Percentiles rank a stretch among this genome's conserved stretches.
These are phyloP conservation scores for Albula goreensis DNA, from an alignment of 2,113 vertebrate genomes.

Conservation along the genomic window DNA sequence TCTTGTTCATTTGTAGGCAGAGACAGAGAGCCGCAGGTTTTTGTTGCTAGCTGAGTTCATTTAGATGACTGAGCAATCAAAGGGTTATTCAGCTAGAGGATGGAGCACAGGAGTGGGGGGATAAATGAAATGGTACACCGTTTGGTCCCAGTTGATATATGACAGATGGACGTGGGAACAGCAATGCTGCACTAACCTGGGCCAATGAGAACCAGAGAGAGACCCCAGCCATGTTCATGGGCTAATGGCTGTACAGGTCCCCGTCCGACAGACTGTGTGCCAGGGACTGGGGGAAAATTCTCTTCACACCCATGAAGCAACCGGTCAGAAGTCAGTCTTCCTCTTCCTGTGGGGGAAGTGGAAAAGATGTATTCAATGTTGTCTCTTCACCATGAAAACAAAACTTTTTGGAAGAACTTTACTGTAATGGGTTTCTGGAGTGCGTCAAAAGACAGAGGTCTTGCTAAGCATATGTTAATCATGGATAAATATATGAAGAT, in stretches of 20 bases:
- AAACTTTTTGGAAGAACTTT: background rate
- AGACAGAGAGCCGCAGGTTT: background rate
- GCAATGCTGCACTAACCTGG: background rate
- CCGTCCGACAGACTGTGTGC: background rate
- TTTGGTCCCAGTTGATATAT: background rate
- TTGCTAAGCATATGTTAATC: constrained; percentile 9
- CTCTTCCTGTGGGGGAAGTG: constrained; percentile 59
- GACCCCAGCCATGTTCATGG: background rate
- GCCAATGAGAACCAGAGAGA: background rate
- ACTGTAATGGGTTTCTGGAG: constrained; percentile 35
- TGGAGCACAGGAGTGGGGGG: background rate
- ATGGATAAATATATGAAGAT: constrained; percentile 18
- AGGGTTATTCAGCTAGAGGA: background rate
- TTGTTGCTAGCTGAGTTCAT: background rate
- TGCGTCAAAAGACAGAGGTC: constrained; percentile 25
- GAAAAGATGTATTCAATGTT: constrained; percentile 55
- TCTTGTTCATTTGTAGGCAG: background rate
- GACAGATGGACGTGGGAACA: background rate
- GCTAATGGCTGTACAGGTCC: background rate
- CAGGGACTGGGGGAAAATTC: constrained; percentile 26
- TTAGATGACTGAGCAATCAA: background rate
- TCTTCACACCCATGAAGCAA: constrained; percentile 29
- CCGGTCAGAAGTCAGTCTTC: constrained; percentile 53
- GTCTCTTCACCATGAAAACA: constrained; percentile 39
- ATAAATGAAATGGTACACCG: background rate